Conservation (phyloP, 2,797 vertebrate genomes). For the Eurystomus glaucurus region DNA sequence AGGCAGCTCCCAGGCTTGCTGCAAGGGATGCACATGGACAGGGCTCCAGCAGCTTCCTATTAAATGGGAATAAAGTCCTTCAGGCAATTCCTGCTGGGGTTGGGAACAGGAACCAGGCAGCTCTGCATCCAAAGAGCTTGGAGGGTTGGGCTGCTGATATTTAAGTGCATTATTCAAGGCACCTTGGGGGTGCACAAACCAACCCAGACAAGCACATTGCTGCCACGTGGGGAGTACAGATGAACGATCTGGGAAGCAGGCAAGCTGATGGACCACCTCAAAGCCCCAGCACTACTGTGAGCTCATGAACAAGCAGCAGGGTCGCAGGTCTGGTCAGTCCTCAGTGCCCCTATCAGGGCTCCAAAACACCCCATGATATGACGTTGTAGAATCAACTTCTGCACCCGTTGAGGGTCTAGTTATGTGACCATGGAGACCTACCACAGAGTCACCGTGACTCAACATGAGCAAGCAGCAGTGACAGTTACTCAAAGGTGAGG, state of each 20-base stretch:
- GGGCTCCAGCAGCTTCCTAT: neutral
- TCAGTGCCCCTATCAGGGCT: neutral
- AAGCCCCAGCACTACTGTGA: neutral
- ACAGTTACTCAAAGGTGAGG: too few relatives aligned
- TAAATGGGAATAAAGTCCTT: neutral
- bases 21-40: neutral
- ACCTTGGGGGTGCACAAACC: neutral
- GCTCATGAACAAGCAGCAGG: neutral
- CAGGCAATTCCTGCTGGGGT: neutral
- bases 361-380: fast-evolving
- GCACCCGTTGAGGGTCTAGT: neutral
- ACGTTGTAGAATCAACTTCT: neutral
- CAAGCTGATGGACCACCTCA: neutral
- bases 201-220: neutral
- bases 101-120: neutral
- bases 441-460: neutral
- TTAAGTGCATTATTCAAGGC: fast-evolving
- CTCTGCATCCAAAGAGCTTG: fast-evolving
- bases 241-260: too few relatives aligned
- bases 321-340: neutral
- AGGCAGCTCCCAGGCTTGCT: neutral
- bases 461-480: neutral
- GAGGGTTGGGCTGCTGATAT: fast-evolving
- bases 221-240: fast-evolving
- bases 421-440: fast-evolving